Evolutionary conservation across 2,797 vertebrate species (phyloP), one percentile per base, ranked within the genome.

Genomic region (Labeo calbasu): DNA sequence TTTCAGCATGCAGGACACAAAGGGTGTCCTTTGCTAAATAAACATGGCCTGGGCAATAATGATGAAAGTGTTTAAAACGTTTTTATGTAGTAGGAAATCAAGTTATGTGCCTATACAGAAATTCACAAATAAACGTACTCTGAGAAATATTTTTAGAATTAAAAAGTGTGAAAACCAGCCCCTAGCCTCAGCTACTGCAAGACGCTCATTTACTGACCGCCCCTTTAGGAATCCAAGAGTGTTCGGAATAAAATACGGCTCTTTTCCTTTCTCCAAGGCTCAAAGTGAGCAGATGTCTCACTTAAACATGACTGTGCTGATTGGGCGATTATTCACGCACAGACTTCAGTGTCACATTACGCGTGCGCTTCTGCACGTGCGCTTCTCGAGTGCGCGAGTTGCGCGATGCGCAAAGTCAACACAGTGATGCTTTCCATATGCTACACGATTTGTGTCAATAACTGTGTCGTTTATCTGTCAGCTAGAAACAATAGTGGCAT

Each of bases 401-500:
- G 51, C 72, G 28, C 78, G 25, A 70, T 51, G 68, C 76, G 55
- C 21, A 85, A 88, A 86, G 86, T 92, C 89, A 87, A 80, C 86
- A 83, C 84, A 81, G 13, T 79, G 72, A 73, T 75, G 77, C 72
- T 85, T 86, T 86, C 72, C 79, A 83, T 61, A 87, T 79, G 40
- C 68, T 50, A 51, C 21, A 61, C 43, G 43, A 82, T 86, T 87
- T 63, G 75, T 87, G 86, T 92, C 91, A 91, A 86, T 87, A 90
- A 75, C 48, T 70, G 82, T 46, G 81, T 88, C 87, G 87, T 91
- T 92, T 88, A 92, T 92, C 88, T 91, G 75, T 55, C 71, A 82
- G 84, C 86, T 63, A 59, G 79, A 84, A 85, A 92, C 92, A 92
- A 85, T 90, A 88, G 69, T 59, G 77, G 84, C 88, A 88, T 91